Base-by-base conservation (phyloP, 2,113 vertebrate species). In the Centrocercus urophasianus region DNA sequence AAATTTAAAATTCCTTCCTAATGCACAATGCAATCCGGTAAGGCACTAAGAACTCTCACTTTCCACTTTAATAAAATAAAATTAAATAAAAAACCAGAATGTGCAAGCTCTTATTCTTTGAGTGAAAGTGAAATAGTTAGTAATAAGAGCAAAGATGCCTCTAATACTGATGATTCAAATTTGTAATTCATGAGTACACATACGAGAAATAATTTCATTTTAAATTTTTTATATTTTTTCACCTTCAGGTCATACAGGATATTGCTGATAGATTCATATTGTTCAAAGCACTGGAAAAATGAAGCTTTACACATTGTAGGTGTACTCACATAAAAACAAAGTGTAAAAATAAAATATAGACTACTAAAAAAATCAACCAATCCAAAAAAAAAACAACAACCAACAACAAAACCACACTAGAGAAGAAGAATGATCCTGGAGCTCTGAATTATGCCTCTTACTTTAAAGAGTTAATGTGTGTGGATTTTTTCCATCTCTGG, bases 1-100 rank as follows among this genome's bases (percentile, higher is more conserved):
- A 96, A 97, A 95, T 96, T 83, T 97, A 93, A 95, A 97, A 96
- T 96, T 89, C 95, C 95, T 97, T 96, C 83, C 80, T 81, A 77
- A 89, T 27, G 42, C 30, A 80, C 66, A 32, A 66, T 0, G 6
- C 56, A 77, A 47, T 21, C 42, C 9, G 0, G 25, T 60, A 59
- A 73, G 22, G 30, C 67, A 87, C 21, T 74, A 76, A 73, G 50
- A 42, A 74, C 16, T 12, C 22, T 48, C 16, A 2, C 7, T 80
- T 88, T 77, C 3, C 0, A 70, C 59, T 79, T 86, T 66, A 52
- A 18, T 1, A 4, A 43, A 43, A 4, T 38, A 50, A 45, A 13
- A 4, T 34, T 40, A 4, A 43, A 48, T 40, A 13, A 57, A 84
- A 11, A 1, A 0, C 8, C 19, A 34, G 54, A 82, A 7, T 27